Percentiles rank a stretch among this genome's conserved stretches.
These are phyloP conservation scores for Agrochola litura DNA, from an alignment of 2,888 invertebrate species.

Conservation along the genomic window DNA sequence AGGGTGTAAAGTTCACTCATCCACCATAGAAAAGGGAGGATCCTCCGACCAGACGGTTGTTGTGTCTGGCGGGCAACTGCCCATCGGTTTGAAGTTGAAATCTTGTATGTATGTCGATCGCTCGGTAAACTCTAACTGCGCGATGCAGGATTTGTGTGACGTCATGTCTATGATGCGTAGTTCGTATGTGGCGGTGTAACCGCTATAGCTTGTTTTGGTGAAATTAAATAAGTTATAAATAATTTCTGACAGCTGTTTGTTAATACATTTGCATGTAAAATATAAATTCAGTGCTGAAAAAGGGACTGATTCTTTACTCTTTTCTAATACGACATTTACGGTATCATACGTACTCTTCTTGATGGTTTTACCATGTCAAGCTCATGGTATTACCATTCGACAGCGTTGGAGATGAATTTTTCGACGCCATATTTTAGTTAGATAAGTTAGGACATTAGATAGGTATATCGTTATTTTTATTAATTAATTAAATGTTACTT, in stretches of 20 bases:
- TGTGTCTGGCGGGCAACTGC: no score
- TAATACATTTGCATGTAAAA: neutral
- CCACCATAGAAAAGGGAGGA: no score
- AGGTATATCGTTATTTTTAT: no score
- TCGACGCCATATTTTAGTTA: neutral
- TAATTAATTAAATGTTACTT: no score
- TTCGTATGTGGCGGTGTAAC: no score
- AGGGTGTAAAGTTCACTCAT: no score
- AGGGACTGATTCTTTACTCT: neutral
- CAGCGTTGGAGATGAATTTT: neutral
- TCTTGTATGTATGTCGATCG: no score
- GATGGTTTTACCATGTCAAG: neutral
- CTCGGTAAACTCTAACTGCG: no score
- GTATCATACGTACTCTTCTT: neutral
- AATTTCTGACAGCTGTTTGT: neutral
- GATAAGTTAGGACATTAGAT: neutral
- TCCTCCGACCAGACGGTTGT: no score
- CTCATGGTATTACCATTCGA: neutral
- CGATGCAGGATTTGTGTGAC: no score
- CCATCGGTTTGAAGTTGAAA: no score
- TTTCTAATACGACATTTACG: neutral
- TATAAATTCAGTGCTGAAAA: neutral
- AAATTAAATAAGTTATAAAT: slow-evolving; percentile 19
- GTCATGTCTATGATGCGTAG: no score
- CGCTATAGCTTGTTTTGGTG: slow-evolving; percentile 38